Evolutionary conservation across 1,140 invertebrate genomes (phyloP).

Genomic region (Tetragonula clypearis): DNA sequence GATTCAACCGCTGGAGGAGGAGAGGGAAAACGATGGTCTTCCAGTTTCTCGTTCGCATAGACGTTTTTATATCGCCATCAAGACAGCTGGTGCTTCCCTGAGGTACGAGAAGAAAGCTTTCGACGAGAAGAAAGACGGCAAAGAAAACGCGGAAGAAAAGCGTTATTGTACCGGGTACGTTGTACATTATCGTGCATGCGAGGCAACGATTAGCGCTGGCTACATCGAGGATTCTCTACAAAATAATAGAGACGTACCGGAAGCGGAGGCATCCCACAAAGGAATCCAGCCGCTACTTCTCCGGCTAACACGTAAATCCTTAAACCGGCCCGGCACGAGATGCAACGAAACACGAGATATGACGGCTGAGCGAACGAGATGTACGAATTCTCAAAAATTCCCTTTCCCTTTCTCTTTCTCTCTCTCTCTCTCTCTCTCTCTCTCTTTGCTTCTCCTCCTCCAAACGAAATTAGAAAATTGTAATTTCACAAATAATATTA

Average conservation of each 20-base stretch:
- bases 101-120: slow-evolving; percentile 1
- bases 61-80: slow-evolving; percentile 35
- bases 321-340: slow-evolving; percentile 36
- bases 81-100: slow-evolving; percentile 37
- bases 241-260: slow-evolving; percentile 16
- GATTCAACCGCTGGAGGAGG: not conserved
- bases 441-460: not conserved
- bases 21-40: slow-evolving; percentile 18
- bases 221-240: slow-evolving; percentile 13
- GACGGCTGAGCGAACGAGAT: not conserved
- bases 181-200: slow-evolving; percentile 60
- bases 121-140: slow-evolving; percentile 22
- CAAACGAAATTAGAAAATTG: not conserved
- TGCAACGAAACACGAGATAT: not conserved
- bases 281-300: slow-evolving; percentile 1
- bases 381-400: not conserved
- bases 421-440: not conserved
- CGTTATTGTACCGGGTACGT: slow-evolving; percentile 37
- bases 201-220: slow-evolving; percentile 65
- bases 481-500: not conserved
- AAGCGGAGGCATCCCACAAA: slow-evolving; percentile 17
- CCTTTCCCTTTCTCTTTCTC: no score
- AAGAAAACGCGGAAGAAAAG: slow-evolving; percentile 37
- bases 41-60: slow-evolving; percentile 2
- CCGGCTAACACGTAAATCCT: slow-evolving; percentile 51